A percentile compares a stretch with the other conserved stretches of the same genome.
phyloP scores from a whole-genome alignment of 2,113 vertebrate genomes.

The Dicentrarchus labrax region DNA sequence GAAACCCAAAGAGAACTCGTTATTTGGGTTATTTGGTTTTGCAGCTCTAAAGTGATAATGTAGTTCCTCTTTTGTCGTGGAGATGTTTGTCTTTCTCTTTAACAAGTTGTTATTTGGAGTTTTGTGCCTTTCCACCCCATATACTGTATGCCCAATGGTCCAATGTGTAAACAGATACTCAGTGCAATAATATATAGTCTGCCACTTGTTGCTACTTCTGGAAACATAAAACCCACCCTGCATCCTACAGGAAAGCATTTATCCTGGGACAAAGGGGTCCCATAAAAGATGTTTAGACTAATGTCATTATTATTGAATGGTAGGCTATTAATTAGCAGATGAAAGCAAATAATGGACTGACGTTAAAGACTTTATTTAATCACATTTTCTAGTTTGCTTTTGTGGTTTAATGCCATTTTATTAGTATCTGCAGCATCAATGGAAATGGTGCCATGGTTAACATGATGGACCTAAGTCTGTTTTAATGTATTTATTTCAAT shows the following conservation, averaged over 20 bases:
- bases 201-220: neutral
- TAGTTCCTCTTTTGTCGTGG: neutral
- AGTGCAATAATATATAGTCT: neutral
- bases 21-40: neutral
- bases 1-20: neutral
- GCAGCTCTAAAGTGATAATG: neutral
- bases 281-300: neutral
- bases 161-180: neutral
- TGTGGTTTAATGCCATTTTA: neutral
- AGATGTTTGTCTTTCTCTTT: neutral
- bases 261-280: neutral
- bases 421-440: no score
- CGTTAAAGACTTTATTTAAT: no score
- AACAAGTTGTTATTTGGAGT: neutral
- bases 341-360: neutral
- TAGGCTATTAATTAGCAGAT: neutral
- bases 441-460: neutral
- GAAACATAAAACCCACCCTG: constrained; percentile 7
- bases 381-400: neutral
- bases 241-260: constrained; percentile 21
- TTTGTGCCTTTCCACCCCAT: neutral
- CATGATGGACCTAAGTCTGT: neutral
- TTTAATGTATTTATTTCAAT: neutral
- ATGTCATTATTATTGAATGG: neutral
- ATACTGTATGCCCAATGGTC: neutral